These are phyloP conservation scores for Archivesica marissinica DNA, from an alignment of 1,140 invertebrate genomes.

Conservation along the genomic window DNA sequence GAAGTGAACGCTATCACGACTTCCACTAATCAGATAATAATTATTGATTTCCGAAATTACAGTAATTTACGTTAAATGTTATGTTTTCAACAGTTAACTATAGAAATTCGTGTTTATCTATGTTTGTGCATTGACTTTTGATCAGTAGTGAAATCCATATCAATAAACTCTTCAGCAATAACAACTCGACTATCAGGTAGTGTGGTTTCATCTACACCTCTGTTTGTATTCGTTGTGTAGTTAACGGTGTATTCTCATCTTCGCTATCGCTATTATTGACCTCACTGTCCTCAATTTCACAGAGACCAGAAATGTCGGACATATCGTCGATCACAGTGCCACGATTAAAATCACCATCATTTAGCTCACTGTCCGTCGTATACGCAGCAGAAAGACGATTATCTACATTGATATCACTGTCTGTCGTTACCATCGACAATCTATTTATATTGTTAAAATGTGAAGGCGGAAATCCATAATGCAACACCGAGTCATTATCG, in stretches of 20 bases:
- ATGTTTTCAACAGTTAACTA: no score
- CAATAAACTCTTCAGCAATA: no score
- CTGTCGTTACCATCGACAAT: constrained; percentile 67
- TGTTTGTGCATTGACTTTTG: no score
- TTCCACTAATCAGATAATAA: no score
- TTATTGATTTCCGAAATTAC: no score
- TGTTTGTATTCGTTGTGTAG: constrained; percentile 53
- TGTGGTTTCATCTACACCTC: constrained; percentile 46
- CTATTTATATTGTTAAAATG: constrained; percentile 65
- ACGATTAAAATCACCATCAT: constrained; percentile 70
- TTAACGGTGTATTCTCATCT: constrained; percentile 64
- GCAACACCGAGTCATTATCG: constrained; percentile 87
- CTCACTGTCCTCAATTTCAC: constrained; percentile 93
- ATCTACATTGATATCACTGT: constrained; percentile 72
- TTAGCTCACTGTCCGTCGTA: constrained; percentile 73
- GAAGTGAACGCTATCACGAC: no score
- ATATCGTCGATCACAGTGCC: constrained; percentile 82
- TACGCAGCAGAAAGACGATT: constrained; percentile 69
- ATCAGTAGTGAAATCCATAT: no score
- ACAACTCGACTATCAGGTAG: no score
- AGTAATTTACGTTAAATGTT: no score
- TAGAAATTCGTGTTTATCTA: no score
- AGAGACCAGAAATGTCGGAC: constrained; percentile 92
- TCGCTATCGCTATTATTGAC: constrained; percentile 78
- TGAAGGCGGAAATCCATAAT: constrained; percentile 87